Conservation (phyloP, 2,888 invertebrate species). For the Trachelus iudaicus region DNA sequence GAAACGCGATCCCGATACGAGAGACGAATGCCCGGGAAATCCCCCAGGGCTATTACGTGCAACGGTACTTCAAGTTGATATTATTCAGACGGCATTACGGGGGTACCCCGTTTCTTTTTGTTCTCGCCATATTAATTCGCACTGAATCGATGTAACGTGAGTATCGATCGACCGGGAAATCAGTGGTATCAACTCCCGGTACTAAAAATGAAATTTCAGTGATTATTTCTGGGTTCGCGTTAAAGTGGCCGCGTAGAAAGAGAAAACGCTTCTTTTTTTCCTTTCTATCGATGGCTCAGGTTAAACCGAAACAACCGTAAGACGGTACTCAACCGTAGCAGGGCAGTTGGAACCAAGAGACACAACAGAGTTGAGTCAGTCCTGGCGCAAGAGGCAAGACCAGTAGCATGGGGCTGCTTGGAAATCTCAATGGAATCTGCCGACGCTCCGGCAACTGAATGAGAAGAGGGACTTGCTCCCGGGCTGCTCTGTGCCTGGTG, state of each 20-base stretch:
- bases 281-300: neutral
- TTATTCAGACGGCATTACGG: neutral
- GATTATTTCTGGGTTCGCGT: neutral
- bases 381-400: neutral
- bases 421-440: constrained; percentile 4
- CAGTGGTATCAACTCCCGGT: neutral
- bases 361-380: neutral
- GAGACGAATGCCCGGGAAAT: constrained; percentile 7
- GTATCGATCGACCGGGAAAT: neutral
- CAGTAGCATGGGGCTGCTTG: neutral
- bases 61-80: constrained; percentile 2
- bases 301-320: neutral
- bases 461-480: neutral
- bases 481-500: neutral
- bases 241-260: neutral
- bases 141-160: neutral
- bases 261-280: neutral
- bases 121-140: neutral
- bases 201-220: neutral
- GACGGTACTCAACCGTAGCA: neutral
- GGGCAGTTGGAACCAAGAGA: neutral
- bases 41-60: constrained; percentile 1
- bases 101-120: neutral
- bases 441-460: neutral
- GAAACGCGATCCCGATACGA: constrained; percentile 43